Conservation (phyloP, 1,140 invertebrate species). For the Saccostrea glomerata region DNA sequence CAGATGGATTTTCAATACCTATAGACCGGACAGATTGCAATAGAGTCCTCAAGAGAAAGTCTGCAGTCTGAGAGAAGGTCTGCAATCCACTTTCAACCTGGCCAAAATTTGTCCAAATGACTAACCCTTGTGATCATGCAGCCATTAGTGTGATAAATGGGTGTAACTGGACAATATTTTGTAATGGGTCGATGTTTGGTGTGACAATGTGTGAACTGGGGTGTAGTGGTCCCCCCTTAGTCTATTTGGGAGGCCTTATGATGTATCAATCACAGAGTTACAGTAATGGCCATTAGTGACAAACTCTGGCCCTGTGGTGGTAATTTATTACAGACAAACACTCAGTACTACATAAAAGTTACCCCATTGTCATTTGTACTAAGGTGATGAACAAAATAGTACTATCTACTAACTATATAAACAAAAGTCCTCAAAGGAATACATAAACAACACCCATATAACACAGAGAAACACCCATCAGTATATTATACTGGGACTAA, state of each 20-base stretch:
- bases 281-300: conserved; percentile 37
- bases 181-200: conserved; percentile 17
- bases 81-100: neutral
- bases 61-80: neutral
- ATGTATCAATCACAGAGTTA: conserved; percentile 24
- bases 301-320: neutral
- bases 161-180: conserved; percentile 21
- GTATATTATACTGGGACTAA: neutral
- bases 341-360: conserved; percentile 7
- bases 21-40: neutral
- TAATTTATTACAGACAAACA: conserved; percentile 11
- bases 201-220: conserved; percentile 30
- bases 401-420: neutral
- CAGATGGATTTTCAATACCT: neutral
- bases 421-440: conserved; percentile 10
- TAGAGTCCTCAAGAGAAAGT: too few relatives aligned
- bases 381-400: conserved; percentile 1
- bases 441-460: neutral
- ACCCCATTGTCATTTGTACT: conserved; percentile 17
- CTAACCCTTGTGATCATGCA: conserved; percentile 11
- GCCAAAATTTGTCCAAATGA: neutral
- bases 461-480: neutral
- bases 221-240: conserved; percentile 19
- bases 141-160: conserved; percentile 17
- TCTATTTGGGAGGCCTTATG: conserved; percentile 26